Percentiles rank a stretch among this genome's conserved stretches.
phyloP scores from a whole-genome alignment of 2,797 vertebrate genomes.

The Lateolabrax maculatus region DNA sequence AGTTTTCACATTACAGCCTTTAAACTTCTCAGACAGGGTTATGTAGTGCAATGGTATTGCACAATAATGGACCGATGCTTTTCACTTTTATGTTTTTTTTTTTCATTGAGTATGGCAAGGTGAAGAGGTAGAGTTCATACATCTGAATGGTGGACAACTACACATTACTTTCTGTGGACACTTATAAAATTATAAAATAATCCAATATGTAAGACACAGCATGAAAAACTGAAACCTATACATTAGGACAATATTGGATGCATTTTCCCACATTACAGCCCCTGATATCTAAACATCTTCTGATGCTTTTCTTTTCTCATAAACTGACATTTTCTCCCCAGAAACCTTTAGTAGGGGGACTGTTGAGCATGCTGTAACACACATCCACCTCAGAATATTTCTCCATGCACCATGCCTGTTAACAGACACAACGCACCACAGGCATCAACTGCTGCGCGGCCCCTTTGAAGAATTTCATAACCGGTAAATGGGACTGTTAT shows the following conservation, averaged over 20 bases:
- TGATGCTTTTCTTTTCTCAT: neutral
- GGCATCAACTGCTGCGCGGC: conserved; percentile 25
- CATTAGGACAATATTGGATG: neutral
- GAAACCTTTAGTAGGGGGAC: conserved; percentile 3
- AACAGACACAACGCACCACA: conserved; percentile 51
- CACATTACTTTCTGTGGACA: neutral
- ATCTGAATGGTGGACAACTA: neutral
- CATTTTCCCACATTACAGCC: neutral
- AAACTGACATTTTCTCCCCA: conserved; percentile 22
- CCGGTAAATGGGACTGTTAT: conserved; percentile 75
- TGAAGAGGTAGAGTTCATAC: conserved; percentile 26
- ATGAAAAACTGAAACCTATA: neutral
- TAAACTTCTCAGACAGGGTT: conserved; percentile 33
- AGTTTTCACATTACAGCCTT: conserved; percentile 41
- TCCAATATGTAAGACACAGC: neutral
- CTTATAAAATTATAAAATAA: neutral
- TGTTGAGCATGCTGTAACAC: conserved; percentile 8
- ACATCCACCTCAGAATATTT: conserved; percentile 37
- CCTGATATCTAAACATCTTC: neutral
- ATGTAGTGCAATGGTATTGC: conserved; percentile 10
- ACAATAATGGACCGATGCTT: conserved; percentile 32
- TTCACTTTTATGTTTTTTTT: conserved; percentile 25
- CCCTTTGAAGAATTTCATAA: conserved; percentile 75
- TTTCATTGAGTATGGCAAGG: conserved; percentile 14
- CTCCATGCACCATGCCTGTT: conserved; percentile 48